A percentile compares a stretch with the other conserved stretches of the same genome.
phyloP scores from a whole-genome alignment of 2,797 vertebrate genomes.

The Danio aesculapii region DNA sequence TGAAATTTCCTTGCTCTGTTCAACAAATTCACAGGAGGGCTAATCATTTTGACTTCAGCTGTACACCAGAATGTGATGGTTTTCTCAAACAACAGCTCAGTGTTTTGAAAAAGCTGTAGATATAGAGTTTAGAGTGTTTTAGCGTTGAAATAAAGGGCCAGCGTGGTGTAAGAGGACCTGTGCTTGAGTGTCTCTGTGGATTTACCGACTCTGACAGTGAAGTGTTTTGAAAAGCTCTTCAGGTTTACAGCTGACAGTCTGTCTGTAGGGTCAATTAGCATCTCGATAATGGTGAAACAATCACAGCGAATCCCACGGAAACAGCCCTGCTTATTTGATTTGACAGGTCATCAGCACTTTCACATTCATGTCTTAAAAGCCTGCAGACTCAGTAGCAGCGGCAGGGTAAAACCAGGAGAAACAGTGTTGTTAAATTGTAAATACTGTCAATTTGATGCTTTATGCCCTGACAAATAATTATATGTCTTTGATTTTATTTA shows the following conservation, averaged over 20 bases:
- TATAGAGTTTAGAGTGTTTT: not conserved
- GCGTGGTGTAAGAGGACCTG: not conserved
- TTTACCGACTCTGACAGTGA: constrained; percentile 34
- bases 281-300: constrained; percentile 30
- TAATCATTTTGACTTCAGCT: too few relatives aligned
- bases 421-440: not conserved
- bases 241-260: constrained; percentile 26
- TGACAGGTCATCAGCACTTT: constrained; percentile 37
- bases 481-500: not conserved
- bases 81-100: not conserved
- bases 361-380: constrained; percentile 31
- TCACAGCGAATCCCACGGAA: constrained; percentile 18
- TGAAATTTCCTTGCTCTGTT: too few relatives aligned
- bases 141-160: not conserved
- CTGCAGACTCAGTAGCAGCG: not conserved
- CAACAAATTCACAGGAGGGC: too few relatives aligned
- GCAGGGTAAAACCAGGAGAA: not conserved
- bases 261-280: constrained; percentile 36
- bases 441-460: not conserved
- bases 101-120: not conserved
- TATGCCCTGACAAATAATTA: not conserved
- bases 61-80: too few relatives aligned
- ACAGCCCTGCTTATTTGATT: constrained; percentile 29
- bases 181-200: not conserved
- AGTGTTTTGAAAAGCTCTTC: constrained; percentile 27